These are phyloP conservation scores for Neotoxoptera formosana DNA, from an alignment of 1,140 invertebrate genomes.

Conservation along the genomic window DNA sequence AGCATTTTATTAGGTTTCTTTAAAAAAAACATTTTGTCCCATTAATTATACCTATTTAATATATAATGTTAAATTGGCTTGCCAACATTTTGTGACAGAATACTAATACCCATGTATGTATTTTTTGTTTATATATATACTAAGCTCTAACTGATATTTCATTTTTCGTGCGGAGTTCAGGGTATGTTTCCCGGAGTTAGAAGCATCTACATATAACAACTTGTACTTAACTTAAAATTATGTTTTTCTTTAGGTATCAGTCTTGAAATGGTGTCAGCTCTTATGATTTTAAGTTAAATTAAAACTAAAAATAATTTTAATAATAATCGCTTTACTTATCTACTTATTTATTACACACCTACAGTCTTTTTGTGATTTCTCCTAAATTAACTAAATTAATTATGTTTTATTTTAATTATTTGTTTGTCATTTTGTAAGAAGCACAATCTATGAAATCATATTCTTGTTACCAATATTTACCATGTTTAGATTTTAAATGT, in stretches of 20 bases:
- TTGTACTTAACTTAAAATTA: slow-evolving; percentile 57
- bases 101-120: slow-evolving; percentile 49
- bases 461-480: slow-evolving; percentile 57
- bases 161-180: slow-evolving; percentile 58
- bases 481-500: slow-evolving; percentile 56
- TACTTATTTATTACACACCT: slow-evolving; percentile 53
- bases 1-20: slow-evolving; percentile 47
- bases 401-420: slow-evolving; percentile 40
- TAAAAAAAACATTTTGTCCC: slow-evolving; percentile 45
- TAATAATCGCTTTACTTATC: slow-evolving; percentile 51
- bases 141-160: slow-evolving; percentile 55
- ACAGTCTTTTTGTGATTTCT: slow-evolving; percentile 46
- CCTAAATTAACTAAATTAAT: slow-evolving; percentile 33
- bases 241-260: slow-evolving; percentile 43
- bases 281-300: slow-evolving; percentile 41
- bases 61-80: slow-evolving; percentile 46
- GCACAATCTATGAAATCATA: slow-evolving; percentile 57
- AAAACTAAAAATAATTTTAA: slow-evolving; percentile 39
- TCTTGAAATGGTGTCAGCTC: slow-evolving; percentile 45
- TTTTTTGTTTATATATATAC: slow-evolving; percentile 52
- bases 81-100: slow-evolving; percentile 51
- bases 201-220: slow-evolving; percentile 53
- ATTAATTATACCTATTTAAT: slow-evolving; percentile 46
- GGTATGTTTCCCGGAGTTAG: slow-evolving; percentile 58
- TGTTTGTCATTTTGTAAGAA: slow-evolving; percentile 46